Conservation (phyloP, 2,888 invertebrate species). For the Parnassius apollo region DNA sequence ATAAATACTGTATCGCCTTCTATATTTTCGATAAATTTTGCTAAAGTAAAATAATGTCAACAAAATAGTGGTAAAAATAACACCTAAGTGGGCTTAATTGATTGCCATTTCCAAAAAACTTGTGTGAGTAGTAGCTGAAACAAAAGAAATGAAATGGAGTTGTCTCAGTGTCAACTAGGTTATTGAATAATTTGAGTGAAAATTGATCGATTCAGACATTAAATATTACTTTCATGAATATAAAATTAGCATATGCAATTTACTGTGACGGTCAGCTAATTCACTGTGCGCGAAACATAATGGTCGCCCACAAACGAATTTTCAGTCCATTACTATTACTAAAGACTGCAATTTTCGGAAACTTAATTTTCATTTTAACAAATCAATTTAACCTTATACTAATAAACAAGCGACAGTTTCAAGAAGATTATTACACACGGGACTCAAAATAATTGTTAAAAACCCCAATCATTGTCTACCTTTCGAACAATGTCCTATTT, state of each 20-base stretch:
- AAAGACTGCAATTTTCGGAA: slow-evolving; percentile 52
- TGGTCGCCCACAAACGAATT: slow-evolving; percentile 10
- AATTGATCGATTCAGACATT: slow-evolving; percentile 36
- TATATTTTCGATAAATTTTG: slow-evolving; percentile 36
- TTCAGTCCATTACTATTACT: slow-evolving; percentile 28
- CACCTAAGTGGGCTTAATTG: slow-evolving; percentile 39
- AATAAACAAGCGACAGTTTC: slow-evolving; percentile 38
- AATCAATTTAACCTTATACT: slow-evolving; percentile 36
- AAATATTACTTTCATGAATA: slow-evolving; percentile 47
- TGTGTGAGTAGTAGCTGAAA: slow-evolving; percentile 56
- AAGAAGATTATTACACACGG: slow-evolving; percentile 42
- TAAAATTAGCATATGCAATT: slow-evolving; percentile 44
- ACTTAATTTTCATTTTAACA: slow-evolving; percentile 70
- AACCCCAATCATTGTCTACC: slow-evolving; percentile 49
- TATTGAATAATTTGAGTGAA: slow-evolving; percentile 53
- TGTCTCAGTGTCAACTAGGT: slow-evolving; percentile 62
- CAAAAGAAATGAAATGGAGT: slow-evolving; percentile 78
- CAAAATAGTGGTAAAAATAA: slow-evolving; percentile 43
- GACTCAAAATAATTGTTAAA: slow-evolving; percentile 52
- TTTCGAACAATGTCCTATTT: slow-evolving; percentile 65
- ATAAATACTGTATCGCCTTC: slow-evolving; percentile 41
- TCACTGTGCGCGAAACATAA: slow-evolving; percentile 38
- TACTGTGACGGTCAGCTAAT: slow-evolving; percentile 48
- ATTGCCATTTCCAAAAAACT: slow-evolving; percentile 40
- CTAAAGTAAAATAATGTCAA: slow-evolving; percentile 19